Conservation (phyloP, 2,797 vertebrate species). For the Typhlichthys subterraneus region DNA sequence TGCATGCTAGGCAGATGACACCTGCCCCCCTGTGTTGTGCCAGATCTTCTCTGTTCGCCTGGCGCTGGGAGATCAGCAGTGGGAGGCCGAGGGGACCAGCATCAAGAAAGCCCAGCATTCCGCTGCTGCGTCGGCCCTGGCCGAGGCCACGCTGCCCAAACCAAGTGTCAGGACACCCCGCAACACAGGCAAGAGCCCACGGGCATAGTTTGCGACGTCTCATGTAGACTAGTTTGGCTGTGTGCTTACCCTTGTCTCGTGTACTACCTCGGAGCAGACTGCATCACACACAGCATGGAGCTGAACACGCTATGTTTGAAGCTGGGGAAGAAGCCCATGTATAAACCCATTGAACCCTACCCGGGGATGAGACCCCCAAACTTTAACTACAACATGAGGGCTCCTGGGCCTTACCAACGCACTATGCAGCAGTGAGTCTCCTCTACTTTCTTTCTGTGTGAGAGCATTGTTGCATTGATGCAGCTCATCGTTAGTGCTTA, state of each 20-base stretch:
- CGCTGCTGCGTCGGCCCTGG: conserved; percentile 88
- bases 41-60: conserved; percentile 93
- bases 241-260: conserved; percentile 16
- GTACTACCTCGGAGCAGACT: conserved; percentile 75
- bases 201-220: too few relatives aligned
- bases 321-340: conserved; percentile 94
- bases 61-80: conserved; percentile 90
- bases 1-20: neutral
- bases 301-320: conserved; percentile 97
- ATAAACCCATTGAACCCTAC: conserved; percentile 94
- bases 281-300: conserved; percentile 91
- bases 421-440: conserved; percentile 80
- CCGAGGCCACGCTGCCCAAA: conserved; percentile 89
- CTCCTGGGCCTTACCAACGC: conserved; percentile 80
- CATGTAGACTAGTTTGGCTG: neutral
- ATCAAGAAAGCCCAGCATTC: conserved; percentile 96
- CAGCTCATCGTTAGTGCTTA: too few relatives aligned
- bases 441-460: neutral
- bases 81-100: conserved; percentile 94
- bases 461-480: too few relatives aligned
- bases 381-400: conserved; percentile 90
- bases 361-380: conserved; percentile 92
- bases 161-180: conserved; percentile 84
- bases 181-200: conserved; percentile 87
- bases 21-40: neutral